Evolutionary conservation across 2,797 vertebrate genomes (phyloP).

Genomic region (Sebastes aleutianus): DNA sequence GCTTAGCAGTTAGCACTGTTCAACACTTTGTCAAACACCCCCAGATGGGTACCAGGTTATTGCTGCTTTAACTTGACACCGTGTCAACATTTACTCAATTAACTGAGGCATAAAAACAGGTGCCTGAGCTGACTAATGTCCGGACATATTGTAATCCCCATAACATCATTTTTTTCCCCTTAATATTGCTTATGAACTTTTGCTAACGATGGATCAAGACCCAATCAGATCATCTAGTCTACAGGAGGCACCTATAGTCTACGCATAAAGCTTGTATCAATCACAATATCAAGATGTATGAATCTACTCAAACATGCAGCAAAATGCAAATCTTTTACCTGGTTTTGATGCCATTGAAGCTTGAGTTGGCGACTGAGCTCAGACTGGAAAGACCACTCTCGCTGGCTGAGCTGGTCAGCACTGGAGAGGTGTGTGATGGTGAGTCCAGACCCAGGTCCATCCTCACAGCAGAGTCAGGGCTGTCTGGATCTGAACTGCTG

Average conservation of each 20-base stretch:
- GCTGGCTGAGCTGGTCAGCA: conserved; percentile 81
- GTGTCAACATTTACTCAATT: background rate
- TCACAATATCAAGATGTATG: background rate
- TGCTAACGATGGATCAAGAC: background rate
- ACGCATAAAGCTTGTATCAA: background rate
- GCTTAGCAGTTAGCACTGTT: background rate
- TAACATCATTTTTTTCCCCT: background rate
- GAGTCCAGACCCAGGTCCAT: conserved; percentile 81
- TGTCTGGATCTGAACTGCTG: conserved; percentile 83
- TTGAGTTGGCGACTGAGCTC: conserved; percentile 72
- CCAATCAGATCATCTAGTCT: background rate
- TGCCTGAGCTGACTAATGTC: background rate
- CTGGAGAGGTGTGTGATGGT: conserved; percentile 78
- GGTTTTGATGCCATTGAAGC: conserved; percentile 66
- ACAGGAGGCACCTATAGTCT: background rate
- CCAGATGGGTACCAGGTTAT: background rate
- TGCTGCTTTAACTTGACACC: background rate
- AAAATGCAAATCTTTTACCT: conserved; percentile 49
- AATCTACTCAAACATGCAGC: background rate
- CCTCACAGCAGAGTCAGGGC: conserved; percentile 86
- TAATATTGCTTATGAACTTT: background rate
- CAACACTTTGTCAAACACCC: background rate
- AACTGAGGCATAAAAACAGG: background rate
- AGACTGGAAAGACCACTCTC: conserved; percentile 88
- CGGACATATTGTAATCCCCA: background rate